A percentile compares a stretch with the other conserved stretches of the same genome.
Conservation (phyloP, 1,140 invertebrate species). For the Panagrolaimus sp. region DNA sequence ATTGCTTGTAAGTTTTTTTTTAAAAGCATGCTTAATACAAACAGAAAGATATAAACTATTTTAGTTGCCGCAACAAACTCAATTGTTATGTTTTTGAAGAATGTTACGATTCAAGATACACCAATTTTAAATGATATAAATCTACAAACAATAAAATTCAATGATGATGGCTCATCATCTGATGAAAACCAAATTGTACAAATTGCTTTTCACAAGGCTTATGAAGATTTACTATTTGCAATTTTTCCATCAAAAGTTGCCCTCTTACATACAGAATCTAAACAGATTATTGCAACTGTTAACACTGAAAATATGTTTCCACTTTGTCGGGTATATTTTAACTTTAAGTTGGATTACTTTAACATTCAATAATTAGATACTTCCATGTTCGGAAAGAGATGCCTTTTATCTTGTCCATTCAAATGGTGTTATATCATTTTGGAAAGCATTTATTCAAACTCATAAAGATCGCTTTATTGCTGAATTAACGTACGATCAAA, state of each 20-base stretch:
- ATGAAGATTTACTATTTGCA: background rate
- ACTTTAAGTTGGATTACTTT: constrained; percentile 4
- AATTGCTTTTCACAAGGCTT: background rate
- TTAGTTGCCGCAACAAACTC: background rate
- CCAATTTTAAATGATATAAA: background rate
- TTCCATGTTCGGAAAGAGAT: constrained; percentile 34
- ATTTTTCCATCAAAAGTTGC: constrained; percentile 15
- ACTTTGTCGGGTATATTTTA: constrained; percentile 8
- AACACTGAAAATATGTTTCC: constrained; percentile 15
- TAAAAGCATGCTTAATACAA: background rate
- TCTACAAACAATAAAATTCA: background rate
- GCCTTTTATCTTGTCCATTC: constrained; percentile 41
- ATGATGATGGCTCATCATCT: background rate
- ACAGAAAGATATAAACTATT: background rate
- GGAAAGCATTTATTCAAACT: constrained; percentile 23
- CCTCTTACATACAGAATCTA: constrained; percentile 13
- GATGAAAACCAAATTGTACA: background rate
- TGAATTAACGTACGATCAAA: constrained; percentile 28
- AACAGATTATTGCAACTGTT: constrained; percentile 19
- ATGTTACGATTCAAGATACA: background rate
- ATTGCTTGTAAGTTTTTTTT: constrained; percentile 8
- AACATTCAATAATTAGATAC: constrained; percentile 25
- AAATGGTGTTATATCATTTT: constrained; percentile 38
- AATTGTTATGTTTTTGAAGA: background rate
- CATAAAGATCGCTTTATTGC: constrained; percentile 15